Conservation (phyloP, 2,888 invertebrate genomes). For the Leptinotarsa peninsularis region DNA sequence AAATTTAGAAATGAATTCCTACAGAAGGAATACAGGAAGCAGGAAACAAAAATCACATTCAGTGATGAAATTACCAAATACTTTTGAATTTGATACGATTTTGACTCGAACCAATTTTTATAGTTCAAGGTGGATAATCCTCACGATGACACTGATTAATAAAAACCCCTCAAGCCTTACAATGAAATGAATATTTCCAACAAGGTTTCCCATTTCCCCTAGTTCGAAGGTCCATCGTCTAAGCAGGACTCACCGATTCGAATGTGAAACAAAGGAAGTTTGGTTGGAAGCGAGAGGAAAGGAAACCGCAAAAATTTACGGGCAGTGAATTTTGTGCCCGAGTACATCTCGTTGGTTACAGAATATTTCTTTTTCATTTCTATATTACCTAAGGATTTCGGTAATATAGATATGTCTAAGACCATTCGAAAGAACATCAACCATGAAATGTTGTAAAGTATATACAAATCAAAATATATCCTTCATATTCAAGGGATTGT, state of each 20-base stretch:
- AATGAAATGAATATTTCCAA: constrained; percentile 11
- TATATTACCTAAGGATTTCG: background rate
- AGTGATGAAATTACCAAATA: too few relatives aligned
- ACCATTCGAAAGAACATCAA: too few relatives aligned
- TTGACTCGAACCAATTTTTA: background rate
- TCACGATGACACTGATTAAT: background rate
- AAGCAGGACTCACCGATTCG: background rate
- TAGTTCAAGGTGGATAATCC: background rate
- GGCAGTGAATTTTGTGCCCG: background rate
- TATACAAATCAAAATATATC: too few relatives aligned
- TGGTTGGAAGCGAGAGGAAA: constrained; percentile 41
- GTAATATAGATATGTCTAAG: background rate
- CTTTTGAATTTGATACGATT: too few relatives aligned
- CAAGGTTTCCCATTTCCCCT: constrained; percentile 11
- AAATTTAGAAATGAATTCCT: too few relatives aligned
- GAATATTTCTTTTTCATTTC: background rate
- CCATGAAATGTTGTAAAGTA: too few relatives aligned
- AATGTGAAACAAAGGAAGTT: constrained; percentile 39
- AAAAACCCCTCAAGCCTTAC: background rate
- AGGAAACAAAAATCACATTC: too few relatives aligned
- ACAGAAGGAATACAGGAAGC: too few relatives aligned
- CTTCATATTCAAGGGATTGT: too few relatives aligned
- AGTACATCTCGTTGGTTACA: background rate
- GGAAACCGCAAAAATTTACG: constrained; percentile 43
- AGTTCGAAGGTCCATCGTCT: background rate